Evolutionary conservation across 2,888 invertebrate species (phyloP).

Genomic region (Imbricaverruca yamaguchii): DNA sequence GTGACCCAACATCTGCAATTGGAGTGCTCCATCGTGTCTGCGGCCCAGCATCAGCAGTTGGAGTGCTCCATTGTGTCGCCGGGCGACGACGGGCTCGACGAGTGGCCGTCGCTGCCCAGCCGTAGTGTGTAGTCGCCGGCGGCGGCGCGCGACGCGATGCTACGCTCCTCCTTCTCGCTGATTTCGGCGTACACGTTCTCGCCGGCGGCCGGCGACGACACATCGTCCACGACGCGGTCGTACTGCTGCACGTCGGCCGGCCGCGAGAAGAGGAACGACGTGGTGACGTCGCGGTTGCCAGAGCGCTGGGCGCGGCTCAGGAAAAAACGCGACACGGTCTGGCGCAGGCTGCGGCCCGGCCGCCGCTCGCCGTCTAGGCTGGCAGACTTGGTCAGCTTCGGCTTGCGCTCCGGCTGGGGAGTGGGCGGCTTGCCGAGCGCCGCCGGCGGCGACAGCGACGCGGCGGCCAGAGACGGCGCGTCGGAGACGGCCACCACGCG

Average conservation of each 20-base stretch:
- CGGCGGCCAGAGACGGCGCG: not conserved
- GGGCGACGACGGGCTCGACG: not conserved
- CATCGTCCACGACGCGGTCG: not conserved
- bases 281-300: slow-evolving; percentile 7
- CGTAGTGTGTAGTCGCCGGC: not conserved
- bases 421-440: not conserved
- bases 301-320: not conserved
- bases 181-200: slow-evolving; percentile 37
- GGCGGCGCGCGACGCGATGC: not conserved
- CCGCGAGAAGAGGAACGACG: slow-evolving; percentile 10
- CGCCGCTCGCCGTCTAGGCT: slow-evolving; percentile 6
- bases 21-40: too few relatives aligned
- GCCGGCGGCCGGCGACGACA: slow-evolving; percentile 23
- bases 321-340: slow-evolving; percentile 17
- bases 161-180: slow-evolving; percentile 28
- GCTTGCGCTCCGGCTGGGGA: not conserved
- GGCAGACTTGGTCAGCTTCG: not conserved
- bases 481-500: not conserved
- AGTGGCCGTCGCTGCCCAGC: slow-evolving; percentile 15
- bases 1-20: too few relatives aligned
- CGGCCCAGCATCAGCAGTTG: not conserved
- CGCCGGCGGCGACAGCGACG: not conserved
- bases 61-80: slow-evolving; percentile 6
- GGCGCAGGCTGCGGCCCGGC: slow-evolving; percentile 12
- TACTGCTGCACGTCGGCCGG: not conserved